Conservation (phyloP, 2,888 invertebrate genomes). For the Diadegma fenestrale region DNA sequence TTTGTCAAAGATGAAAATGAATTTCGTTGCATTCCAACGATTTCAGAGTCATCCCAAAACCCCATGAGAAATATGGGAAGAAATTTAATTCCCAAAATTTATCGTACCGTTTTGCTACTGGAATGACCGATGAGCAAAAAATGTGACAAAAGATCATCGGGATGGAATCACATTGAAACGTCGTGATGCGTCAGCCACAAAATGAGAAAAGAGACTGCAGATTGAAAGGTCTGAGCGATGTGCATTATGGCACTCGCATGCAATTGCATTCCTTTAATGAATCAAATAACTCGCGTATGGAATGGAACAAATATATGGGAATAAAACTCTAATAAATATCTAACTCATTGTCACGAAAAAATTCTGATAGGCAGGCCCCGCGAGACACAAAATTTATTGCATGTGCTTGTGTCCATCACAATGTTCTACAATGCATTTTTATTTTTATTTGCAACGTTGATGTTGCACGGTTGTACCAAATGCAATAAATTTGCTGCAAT, state of each 20-base stretch:
- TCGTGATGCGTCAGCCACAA: constrained; percentile 35
- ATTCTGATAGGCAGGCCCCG: background rate
- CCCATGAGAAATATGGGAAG: no score
- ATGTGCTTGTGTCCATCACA: background rate
- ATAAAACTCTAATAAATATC: background rate
- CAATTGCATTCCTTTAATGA: constrained; percentile 26
- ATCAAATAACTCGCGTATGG: constrained; percentile 3
- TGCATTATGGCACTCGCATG: constrained; percentile 37
- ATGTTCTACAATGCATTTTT: background rate
- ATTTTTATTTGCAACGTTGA: background rate
- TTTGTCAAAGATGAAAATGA: no score
- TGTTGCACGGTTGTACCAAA: background rate
- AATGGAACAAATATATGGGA: background rate
- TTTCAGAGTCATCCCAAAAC: no score
- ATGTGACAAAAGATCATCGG: constrained; percentile 23
- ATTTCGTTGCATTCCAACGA: no score
- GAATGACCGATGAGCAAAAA: constrained; percentile 2
- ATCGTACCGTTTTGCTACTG: background rate
- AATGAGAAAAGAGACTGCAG: constrained; percentile 10
- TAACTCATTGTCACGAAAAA: background rate
- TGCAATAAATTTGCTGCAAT: constrained; percentile 53
- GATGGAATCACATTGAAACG: constrained; percentile 11
- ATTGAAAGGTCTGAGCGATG: constrained; percentile 37
- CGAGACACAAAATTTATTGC: background rate
- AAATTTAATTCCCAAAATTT: no score